These are phyloP conservation scores for Carduelis carduelis DNA, from an alignment of 2,797 vertebrate genomes.

Conservation along the genomic window DNA sequence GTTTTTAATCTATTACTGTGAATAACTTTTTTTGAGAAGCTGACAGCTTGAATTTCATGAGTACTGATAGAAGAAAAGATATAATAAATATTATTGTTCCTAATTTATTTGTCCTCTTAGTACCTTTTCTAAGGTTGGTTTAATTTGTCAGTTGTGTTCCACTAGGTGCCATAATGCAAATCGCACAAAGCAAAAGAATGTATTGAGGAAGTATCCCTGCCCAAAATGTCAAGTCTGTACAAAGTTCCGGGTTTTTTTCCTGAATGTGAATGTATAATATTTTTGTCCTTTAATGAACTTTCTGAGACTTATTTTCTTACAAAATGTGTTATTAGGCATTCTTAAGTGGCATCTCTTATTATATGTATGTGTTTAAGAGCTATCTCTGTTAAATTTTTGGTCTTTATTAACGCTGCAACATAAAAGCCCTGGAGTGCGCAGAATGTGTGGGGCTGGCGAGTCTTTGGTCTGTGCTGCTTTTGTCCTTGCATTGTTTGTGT, in stretches of 20 bases:
- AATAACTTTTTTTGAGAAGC: background rate
- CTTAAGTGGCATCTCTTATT: background rate
- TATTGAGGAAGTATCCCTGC: conserved; percentile 3
- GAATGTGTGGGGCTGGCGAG: background rate
- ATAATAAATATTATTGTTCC: background rate
- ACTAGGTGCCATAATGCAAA: background rate
- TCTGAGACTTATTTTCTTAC: background rate
- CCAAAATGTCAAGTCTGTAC: conserved; percentile 17
- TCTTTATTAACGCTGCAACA: background rate
- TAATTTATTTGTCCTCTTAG: background rate
- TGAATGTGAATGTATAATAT: background rate
- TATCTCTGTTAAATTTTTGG: background rate
- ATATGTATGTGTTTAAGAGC: background rate
- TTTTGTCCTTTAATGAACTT: conserved; percentile 3
- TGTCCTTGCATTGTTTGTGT: rapidly evolving
- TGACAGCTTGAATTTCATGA: background rate
- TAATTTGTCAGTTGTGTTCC: background rate
- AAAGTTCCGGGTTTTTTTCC: background rate
- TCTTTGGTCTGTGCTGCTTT: background rate
- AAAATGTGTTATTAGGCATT: background rate
- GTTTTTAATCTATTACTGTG: background rate
- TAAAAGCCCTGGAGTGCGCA: background rate
- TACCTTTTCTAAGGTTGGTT: background rate
- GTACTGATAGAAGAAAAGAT: background rate
- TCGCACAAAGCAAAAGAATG: background rate